Conservation (phyloP, 1,140 invertebrate species). For the Drosophila sulfurigaster region DNA sequence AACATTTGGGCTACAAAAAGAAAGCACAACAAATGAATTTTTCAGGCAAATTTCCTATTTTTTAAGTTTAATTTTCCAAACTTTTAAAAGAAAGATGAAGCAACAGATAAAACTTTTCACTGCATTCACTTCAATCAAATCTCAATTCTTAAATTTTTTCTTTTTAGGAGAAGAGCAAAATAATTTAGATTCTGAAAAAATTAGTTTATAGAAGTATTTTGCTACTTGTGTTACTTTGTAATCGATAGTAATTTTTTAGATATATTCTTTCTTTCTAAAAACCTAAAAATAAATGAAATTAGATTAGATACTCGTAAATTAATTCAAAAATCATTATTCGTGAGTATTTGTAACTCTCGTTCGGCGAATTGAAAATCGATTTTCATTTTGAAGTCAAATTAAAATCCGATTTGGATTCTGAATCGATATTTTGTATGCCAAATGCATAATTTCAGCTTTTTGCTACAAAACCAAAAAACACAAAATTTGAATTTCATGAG, state of each 20-base stretch:
- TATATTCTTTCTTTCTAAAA: too few relatives aligned
- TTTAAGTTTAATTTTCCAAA: too few relatives aligned
- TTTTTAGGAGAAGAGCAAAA: too few relatives aligned
- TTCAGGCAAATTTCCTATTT: background rate
- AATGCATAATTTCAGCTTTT: conserved; percentile 42
- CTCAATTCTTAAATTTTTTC: too few relatives aligned
- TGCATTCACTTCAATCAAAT: too few relatives aligned
- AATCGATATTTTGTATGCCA: conserved; percentile 33
- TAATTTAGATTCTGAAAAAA: too few relatives aligned
- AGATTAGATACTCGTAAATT: background rate
- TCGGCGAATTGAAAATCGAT: conserved; percentile 13
- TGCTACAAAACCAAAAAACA: conserved; percentile 28
- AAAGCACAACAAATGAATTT: conserved; percentile 57
- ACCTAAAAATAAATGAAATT: too few relatives aligned
- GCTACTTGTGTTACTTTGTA: too few relatives aligned
- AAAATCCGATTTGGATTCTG: conserved; percentile 4
- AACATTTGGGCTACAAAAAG: conserved; percentile 47
- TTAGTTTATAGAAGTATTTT: too few relatives aligned
- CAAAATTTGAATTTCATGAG: conserved; percentile 71
- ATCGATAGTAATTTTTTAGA: too few relatives aligned
- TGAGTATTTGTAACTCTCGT: conserved; percentile 9
- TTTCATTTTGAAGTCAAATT: conserved; percentile 52
- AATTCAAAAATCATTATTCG: conserved; percentile 13
- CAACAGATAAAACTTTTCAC: too few relatives aligned
- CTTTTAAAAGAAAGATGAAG: too few relatives aligned